Evolutionary conservation across 1,140 invertebrate genomes (phyloP).

Genomic region (Drosophila orena): DNA sequence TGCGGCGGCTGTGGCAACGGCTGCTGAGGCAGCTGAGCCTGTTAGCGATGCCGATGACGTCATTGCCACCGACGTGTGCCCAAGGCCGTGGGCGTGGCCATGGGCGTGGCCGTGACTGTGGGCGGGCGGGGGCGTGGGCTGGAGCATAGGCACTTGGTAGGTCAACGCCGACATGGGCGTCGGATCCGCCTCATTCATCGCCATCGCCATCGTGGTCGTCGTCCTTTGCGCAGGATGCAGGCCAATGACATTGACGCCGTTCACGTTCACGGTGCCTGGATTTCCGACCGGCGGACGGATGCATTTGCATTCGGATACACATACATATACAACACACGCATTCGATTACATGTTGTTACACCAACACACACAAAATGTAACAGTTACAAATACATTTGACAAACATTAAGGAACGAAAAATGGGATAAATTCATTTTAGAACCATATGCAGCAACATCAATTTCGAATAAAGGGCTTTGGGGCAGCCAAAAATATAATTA

Average conservation of each 20-base stretch:
- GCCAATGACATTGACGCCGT: conserved; percentile 90
- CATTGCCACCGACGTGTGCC: conserved; percentile 10
- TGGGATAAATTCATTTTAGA: conserved; percentile 4
- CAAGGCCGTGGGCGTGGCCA: conserved; percentile 12
- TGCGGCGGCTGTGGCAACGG: conserved; percentile 38
- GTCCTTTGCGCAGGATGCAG: conserved; percentile 85
- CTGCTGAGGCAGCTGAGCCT: conserved; percentile 42
- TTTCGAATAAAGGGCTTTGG: not conserved
- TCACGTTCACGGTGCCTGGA: conserved; percentile 86
- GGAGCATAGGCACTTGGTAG: conserved; percentile 54
- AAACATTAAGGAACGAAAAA: conserved; percentile 46
- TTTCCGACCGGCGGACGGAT: conserved; percentile 40
- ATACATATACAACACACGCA: conserved; percentile 50
- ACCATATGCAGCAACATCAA: conserved; percentile 25
- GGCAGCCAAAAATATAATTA: not conserved
- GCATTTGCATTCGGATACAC: conserved; percentile 57
- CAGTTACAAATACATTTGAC: conserved; percentile 25
- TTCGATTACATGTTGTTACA: conserved; percentile 40
- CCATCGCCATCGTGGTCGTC: conserved; percentile 17
- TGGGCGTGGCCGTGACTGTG: conserved; percentile 22
- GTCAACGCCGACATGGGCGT: conserved; percentile 49
- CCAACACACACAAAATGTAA: conserved; percentile 48
- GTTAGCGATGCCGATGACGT: conserved; percentile 49
- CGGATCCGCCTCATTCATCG: conserved; percentile 17
- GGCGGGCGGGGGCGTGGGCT: conserved; percentile 10